Evolutionary conservation across 2,797 vertebrate species (phyloP).

Genomic region (Petrocephalus sullivani): DNA sequence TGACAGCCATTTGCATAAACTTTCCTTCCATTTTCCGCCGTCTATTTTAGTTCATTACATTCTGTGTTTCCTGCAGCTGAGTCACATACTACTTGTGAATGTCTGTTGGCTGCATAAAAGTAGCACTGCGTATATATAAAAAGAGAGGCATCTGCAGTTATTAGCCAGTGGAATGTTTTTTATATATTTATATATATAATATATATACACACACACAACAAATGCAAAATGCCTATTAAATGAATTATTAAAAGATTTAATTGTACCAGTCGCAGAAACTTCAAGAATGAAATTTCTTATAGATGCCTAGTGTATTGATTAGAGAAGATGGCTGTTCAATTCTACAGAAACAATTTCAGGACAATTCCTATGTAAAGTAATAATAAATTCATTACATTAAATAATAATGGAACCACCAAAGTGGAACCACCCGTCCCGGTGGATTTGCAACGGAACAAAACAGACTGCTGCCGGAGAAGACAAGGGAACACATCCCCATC

Average conservation of each 20-base stretch:
- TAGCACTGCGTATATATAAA: neutral
- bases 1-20: conserved; percentile 12
- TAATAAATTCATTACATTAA: neutral
- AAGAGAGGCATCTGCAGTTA: neutral
- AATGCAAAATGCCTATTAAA: no score
- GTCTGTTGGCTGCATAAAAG: conserved; percentile 11
- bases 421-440: neutral
- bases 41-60: conserved; percentile 14
- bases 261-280: neutral
- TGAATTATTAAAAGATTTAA: neutral
- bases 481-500: neutral
- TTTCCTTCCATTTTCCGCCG: neutral
- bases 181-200: neutral
- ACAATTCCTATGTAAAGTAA: neutral
- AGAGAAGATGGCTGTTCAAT: neutral
- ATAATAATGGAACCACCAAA: neutral
- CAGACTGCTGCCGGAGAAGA: neutral
- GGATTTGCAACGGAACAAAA: neutral
- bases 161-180: neutral
- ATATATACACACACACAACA: neutral
- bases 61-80: conserved; percentile 3
- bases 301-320: neutral
- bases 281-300: neutral
- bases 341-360: neutral
- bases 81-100: neutral